phyloP scores from a whole-genome alignment of 2,888 invertebrate species.

The Oeneis ivallda region DNA sequence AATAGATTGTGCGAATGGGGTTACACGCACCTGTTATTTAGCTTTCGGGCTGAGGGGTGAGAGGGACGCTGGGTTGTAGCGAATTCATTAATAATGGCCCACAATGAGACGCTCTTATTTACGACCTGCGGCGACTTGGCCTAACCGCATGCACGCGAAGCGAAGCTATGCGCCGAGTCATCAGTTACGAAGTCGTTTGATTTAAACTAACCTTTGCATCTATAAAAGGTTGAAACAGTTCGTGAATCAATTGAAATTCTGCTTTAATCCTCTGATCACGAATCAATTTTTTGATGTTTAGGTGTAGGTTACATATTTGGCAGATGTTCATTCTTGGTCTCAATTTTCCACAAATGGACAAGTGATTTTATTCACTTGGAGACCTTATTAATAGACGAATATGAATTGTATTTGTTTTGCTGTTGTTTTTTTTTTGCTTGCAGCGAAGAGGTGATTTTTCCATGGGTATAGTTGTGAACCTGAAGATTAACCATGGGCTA shows the following conservation, averaged over 20 bases:
- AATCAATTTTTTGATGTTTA: conserved; percentile 6
- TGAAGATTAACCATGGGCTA: too few species aligned
- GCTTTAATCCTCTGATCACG: conserved; percentile 27
- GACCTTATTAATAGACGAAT: too few species aligned
- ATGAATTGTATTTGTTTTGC: too few species aligned
- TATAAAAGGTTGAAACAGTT: background rate
- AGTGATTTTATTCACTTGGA: conserved; percentile 39
- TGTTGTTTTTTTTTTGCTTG: too few species aligned
- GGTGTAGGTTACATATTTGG: conserved; percentile 42
- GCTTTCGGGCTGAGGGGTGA: conserved; percentile 69
- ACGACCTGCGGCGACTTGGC: conserved; percentile 71
- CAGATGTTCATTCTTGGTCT: conserved; percentile 43
- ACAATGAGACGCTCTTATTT: conserved; percentile 80
- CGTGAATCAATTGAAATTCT: conserved; percentile 9
- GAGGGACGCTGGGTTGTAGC: conserved; percentile 60
- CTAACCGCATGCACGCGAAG: conserved; percentile 59
- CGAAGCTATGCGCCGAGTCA: conserved; percentile 40
- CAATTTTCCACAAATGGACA: conserved; percentile 55
- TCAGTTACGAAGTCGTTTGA: conserved; percentile 20
- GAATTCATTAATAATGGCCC: conserved; percentile 80
- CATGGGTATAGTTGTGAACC: conserved; percentile 9
- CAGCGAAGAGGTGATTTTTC: too few species aligned
- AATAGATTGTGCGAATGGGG: conserved; percentile 82
- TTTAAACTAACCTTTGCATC: conserved; percentile 11
- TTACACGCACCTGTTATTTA: conserved; percentile 82